Base-by-base conservation (phyloP, 2,113 vertebrate genomes). In the Apaloderma vittatum region DNA sequence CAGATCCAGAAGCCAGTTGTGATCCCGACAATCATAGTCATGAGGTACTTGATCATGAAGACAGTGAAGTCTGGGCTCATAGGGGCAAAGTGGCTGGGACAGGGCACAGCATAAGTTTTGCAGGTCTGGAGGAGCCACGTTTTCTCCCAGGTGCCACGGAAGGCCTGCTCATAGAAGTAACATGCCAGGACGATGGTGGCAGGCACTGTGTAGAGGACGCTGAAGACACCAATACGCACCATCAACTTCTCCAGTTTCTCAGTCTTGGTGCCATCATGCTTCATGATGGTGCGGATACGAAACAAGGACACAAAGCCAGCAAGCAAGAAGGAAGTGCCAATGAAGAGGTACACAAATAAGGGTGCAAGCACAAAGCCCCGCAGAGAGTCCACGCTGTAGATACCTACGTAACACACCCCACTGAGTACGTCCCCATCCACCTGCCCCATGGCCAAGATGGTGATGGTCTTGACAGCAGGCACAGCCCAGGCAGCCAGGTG, bases 201-300 rank as follows among this genome's bases (percentile, higher is more conserved):
- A 0, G 99, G 99, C 66, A 99, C 99, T 0, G 98, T 99, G 98
- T 99, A 99, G 59, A 99, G 98, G 72, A 99, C 98, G 5, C 98
- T 98, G 96, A 99, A 99, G 85, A 99, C 98, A 3, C 99, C 99
- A 1, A 99, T 99, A 57, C 99, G 98, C 70, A 99, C 98, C 99
- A 99, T 99, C 55, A 99, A 97, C 98, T 98, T 99, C 97, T 99
- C 99, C 91, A 99, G 97, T 91, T 99, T 99, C 96, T 99, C 98
- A 0, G 99, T 99, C 98, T 99, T 99, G 96, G 99, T 99, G 87
- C 99, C 99, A 22, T 99, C 99, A 4, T 99, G 99, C 90, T 99
- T 99, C 99, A 99, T 99, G 97, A 99, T 99, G 95, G 99, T 99
- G 92, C 99, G 98, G 96, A 99, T 99, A 57, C 99, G 99, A 96